Evolutionary conservation across 2,888 invertebrate genomes (phyloP).

Genomic region (Drosophila pegasa): DNA sequence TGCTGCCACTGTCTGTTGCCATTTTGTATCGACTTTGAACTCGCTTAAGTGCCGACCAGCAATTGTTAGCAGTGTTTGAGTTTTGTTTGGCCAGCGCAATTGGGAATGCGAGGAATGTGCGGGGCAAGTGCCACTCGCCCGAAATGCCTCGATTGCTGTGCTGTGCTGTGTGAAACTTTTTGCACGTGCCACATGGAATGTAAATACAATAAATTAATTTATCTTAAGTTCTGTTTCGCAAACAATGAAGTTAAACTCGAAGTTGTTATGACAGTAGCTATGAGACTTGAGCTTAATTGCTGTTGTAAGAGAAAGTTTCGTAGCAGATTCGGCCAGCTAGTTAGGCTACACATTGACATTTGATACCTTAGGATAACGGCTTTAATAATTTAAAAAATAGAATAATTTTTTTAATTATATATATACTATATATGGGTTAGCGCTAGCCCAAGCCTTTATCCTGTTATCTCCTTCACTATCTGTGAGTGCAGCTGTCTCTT

Average conservation of each 20-base stretch:
- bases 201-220: constrained; percentile 64
- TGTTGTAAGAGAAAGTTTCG: neutral
- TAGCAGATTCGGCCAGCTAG: neutral
- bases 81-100: constrained; percentile 41
- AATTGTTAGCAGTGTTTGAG: constrained; percentile 40
- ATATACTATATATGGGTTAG: neutral
- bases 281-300: constrained; percentile 44
- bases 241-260: constrained; percentile 34
- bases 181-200: constrained; percentile 60
- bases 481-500: too few relatives aligned
- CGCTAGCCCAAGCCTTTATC: neutral
- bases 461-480: neutral
- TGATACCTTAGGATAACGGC: neutral
- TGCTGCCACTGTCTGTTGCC: constrained; percentile 20
- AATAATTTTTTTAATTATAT: too few relatives aligned
- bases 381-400: neutral
- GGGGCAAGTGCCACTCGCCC: constrained; percentile 7
- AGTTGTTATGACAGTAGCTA: constrained; percentile 20
- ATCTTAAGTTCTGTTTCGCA: constrained; percentile 36
- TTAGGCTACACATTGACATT: neutral
- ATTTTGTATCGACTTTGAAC: constrained; percentile 57
- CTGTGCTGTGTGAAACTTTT: constrained; percentile 44
- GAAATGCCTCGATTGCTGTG: constrained; percentile 27
- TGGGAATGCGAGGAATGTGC: constrained; percentile 13
- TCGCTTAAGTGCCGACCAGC: constrained; percentile 52